Evolutionary conservation across 2,888 invertebrate species (phyloP).

Genomic region (Meghimatium bilineatum): DNA sequence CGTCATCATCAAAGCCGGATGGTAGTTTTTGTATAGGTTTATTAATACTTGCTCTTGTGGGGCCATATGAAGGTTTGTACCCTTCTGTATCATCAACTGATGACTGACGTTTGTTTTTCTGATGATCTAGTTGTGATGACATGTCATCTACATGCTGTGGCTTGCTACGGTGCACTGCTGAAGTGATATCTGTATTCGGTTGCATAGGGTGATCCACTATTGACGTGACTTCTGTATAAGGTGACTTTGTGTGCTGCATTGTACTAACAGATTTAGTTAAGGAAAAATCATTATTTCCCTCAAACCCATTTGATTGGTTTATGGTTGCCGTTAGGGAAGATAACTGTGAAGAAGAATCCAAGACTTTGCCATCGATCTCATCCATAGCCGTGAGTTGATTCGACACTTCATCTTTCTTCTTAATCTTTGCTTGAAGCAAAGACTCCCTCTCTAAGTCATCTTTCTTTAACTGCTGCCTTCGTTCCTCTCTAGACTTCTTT

Average conservation of each 20-base stretch:
- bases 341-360: neutral
- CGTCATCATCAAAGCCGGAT: slow-evolving; percentile 28
- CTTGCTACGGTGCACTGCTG: neutral
- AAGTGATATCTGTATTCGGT: no score
- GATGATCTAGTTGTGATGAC: neutral
- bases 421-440: neutral
- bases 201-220: no score
- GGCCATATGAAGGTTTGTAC: slow-evolving; percentile 39
- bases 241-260: slow-evolving; percentile 58
- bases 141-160: neutral
- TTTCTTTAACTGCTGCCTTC: slow-evolving; percentile 35
- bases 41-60: slow-evolving; percentile 7
- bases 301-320: neutral
- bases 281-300: slow-evolving; percentile 55
- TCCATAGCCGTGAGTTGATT: slow-evolving; percentile 6
- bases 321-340: neutral
- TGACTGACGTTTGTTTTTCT: slow-evolving; percentile 45
- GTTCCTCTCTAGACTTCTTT: slow-evolving; percentile 36
- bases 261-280: slow-evolving; percentile 71
- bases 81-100: slow-evolving; percentile 43
- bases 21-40: neutral
- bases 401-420: neutral
- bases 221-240: neutral
- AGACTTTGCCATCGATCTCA: neutral
- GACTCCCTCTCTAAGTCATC: slow-evolving; percentile 37